Percentiles rank a stretch among this genome's conserved stretches.
These are phyloP conservation scores for Caenorhabditis sinica DNA, from an alignment of 2,888 invertebrate genomes.

Conservation along the genomic window DNA sequence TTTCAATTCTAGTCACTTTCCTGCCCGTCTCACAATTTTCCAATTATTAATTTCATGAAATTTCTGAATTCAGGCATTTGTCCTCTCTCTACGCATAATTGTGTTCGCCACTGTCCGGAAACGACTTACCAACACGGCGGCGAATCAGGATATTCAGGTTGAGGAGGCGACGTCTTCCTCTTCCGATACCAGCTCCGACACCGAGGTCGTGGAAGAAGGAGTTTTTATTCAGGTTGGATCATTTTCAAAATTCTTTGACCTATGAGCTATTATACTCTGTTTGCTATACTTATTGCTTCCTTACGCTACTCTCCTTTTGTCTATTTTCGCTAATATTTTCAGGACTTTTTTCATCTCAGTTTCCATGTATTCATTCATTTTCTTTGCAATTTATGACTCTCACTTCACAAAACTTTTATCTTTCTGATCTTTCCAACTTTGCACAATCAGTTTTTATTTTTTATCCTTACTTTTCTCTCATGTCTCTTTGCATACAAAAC, in stretches of 20 bases:
- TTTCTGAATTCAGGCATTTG: conserved; percentile 67
- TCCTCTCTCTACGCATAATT: conserved; percentile 70
- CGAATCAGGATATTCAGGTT: conserved; percentile 59
- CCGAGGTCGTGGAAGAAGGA: conserved; percentile 48
- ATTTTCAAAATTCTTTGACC: neutral
- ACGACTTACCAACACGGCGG: conserved; percentile 49
- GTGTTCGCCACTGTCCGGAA: conserved; percentile 66
- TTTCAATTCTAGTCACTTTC: conserved; percentile 23
- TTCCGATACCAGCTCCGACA: conserved; percentile 59
- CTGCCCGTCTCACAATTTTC: conserved; percentile 12
- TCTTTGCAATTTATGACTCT: too few species aligned
- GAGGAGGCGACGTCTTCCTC: conserved; percentile 61
- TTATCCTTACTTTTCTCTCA: too few species aligned
- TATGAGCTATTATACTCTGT: too few species aligned
- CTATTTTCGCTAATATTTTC: too few species aligned
- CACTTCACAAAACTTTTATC: too few species aligned
- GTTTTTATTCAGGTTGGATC: conserved; percentile 42
- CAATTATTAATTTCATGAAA: conserved; percentile 41
- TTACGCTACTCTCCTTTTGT: too few species aligned
- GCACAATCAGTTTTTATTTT: too few species aligned
- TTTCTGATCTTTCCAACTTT: too few species aligned
- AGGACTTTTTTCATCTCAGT: too few species aligned
- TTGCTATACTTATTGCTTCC: too few species aligned
- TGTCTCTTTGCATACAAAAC: too few species aligned
- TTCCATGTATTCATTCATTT: too few species aligned